These are phyloP conservation scores for Mus pahari DNA, from an alignment of 2,113 vertebrate genomes.

Conservation along the genomic window DNA sequence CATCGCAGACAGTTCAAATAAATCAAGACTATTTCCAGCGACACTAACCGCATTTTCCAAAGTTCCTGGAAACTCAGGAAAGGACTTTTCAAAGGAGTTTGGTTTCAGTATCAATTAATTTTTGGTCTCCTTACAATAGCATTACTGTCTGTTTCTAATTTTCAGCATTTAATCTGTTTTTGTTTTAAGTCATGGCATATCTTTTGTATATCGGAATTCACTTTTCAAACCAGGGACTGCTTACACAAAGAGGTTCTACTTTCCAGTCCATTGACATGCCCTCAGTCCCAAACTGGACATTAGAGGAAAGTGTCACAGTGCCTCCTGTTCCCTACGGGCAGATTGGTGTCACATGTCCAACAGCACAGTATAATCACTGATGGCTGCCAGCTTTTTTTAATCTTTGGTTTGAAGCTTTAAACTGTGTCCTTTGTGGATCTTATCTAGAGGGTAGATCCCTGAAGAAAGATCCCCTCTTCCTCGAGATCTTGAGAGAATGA, in stretches of 20 bases:
- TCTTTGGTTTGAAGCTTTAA: conserved; percentile 68
- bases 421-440: not conserved
- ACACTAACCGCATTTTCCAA: not conserved
- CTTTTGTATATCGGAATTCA: not conserved
- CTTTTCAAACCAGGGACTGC: not conserved
- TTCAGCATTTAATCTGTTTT: not conserved
- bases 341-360: not conserved
- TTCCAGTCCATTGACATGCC: not conserved
- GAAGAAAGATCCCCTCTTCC: not conserved
- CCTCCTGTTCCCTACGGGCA: no score
- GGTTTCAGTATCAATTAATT: not conserved
- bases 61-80: not conserved
- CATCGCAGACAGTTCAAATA: not conserved
- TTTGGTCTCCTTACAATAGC: not conserved
- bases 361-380: no score
- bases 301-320: not conserved
- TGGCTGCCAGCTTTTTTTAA: not conserved
- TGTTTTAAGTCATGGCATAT: not conserved
- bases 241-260: not conserved
- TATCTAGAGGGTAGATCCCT: not conserved
- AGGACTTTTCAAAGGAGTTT: not conserved
- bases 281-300: not conserved
- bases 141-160: not conserved
- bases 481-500: not conserved
- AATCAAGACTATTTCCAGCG: not conserved